Base-by-base conservation (phyloP, 2,797 vertebrate species). In the Helicolenus hilgendorfi region DNA sequence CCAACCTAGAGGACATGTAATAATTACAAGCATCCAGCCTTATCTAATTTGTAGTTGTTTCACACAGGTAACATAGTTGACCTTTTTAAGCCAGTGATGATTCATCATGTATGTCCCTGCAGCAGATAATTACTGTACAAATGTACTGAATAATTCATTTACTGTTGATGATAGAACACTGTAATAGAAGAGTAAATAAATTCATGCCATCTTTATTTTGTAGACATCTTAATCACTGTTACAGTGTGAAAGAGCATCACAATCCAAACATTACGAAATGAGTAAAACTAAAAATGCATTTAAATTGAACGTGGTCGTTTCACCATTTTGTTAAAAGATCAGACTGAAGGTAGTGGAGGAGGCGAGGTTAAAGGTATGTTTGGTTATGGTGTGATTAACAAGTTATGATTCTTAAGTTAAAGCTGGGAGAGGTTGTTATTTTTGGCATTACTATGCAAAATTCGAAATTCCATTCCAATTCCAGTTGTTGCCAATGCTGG, bases 71-170 rank as follows among this genome's bases (percentile, higher is more conserved):
- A 76, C 64, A 45, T n/a, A 15, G 38, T 63, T 87, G 82, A 89
- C 84, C 84, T 90, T 91, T 89, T 82, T 74, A 83, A 56, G 69
- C 31, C 18, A 9, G 6, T 14, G 4, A 18, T 85, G 79, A 91
- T 91, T 89, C 70, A 94, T 80, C 11, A 35, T 26, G 14, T 55
- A 3, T 81, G 64, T 78, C 49, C 20, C 79, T 31, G 76, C 76
- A 68, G 65, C 53, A 83, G 53, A 62, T 83, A 85, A 88, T 69
- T 91, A 81, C 45, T 84, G 41, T 14, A 31, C 45, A 87, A 75
- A 88, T 22, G 35, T 71, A 71, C 33, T 68, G 67, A 82, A 76
- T 92, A 56, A 88, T 87, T 80, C 2, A 84, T 84, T 81, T 45
- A 65, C 75, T 80, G 75, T 77, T 78, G 68, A 77, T 72, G 64